Evolutionary conservation across 2,113 vertebrate species (phyloP), one percentile per base, ranked within the genome.

Genomic region (Bagarius yarrelli): DNA sequence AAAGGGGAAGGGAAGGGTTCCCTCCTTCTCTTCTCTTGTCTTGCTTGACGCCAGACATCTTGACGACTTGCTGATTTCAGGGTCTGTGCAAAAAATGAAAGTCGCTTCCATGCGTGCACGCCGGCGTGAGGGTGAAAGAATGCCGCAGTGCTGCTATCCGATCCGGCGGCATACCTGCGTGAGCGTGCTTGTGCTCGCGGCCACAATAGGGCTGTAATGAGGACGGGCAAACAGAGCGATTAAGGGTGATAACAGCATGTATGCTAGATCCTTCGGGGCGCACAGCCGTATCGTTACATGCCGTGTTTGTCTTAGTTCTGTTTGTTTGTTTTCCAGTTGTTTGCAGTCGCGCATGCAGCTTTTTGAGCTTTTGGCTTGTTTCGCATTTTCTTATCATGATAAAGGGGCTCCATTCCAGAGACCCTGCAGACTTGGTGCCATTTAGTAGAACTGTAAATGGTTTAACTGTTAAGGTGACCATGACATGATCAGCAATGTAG

Each of bases 21-120:
- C 44, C 23, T 21, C 60, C 4, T 71, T 44, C 19, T 16, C 60
- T 4, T 71, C 55, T 52, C 27, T 76, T 82, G 79, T 52, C 53
- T 83, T 88, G 81, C 56, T 83, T 32, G 80, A 84, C 27, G 77
- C 34, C 81, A 88, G 78, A 87, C 81, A 81, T 16, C 59, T 80
- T 87, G 66, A 86, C 86, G 78, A 87, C 76, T 84, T 9, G 44
- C n/a, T 19, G 83, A 87, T 89, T 83, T 77, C 73, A 55, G 81
- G 67, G 70, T 76, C 64, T 19, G 52, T 79, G 63, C 47, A 55
- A 52, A 53, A 21, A 50, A 34, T 23, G 25, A 67, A 63, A 70
- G 73, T 18, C 40, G 47, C 32, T 16, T 27, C 25, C 60, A 27
- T 8, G 57, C 25, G 60, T 5, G 40, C 2, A 16, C 8, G 1